These are phyloP conservation scores for Magallana nippona DNA, from an alignment of 2,888 invertebrate species.

Conservation along the genomic window DNA sequence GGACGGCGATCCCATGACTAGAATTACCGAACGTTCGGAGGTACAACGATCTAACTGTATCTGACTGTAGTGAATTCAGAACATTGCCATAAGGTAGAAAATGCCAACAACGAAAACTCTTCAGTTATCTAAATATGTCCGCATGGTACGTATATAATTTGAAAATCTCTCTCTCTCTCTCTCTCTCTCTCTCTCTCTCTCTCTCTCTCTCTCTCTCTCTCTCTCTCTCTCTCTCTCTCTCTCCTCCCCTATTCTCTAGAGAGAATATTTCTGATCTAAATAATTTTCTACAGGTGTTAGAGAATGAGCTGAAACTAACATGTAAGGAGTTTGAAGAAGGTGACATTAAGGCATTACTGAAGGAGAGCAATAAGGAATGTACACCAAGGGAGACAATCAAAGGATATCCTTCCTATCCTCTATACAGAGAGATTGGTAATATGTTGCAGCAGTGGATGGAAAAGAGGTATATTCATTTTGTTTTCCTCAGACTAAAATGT, in stretches of 20 bases:
- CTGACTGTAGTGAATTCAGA: neutral
- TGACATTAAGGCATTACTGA: conserved; percentile 59
- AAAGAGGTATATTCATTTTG: conserved; percentile 60
- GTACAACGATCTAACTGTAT: too few relatives aligned
- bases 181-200: conserved; percentile 13
- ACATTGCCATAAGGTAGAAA: neutral
- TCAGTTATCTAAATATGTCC: conserved; percentile 18
- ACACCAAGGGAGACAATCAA: conserved; percentile 64
- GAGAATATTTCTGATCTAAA: neutral
- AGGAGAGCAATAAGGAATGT: conserved; percentile 50
- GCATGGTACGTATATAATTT: neutral
- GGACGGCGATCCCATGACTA: too few relatives aligned
- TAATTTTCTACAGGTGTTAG: conserved; percentile 60
- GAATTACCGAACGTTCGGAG: too few relatives aligned
- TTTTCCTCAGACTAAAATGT: too few relatives aligned
- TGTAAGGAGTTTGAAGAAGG: conserved; percentile 64
- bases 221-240: conserved; percentile 32
- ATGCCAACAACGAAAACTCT: neutral
- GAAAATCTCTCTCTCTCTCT: neutral
- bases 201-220: conserved; percentile 19
- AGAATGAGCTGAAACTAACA: conserved; percentile 59
- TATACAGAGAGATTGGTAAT: conserved; percentile 70
- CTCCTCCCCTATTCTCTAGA: neutral
- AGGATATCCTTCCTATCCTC: conserved; percentile 74
- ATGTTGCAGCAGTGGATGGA: conserved; percentile 74